These are phyloP conservation scores for Metopolophium dirhodum DNA, from an alignment of 1,140 invertebrate species.

Conservation along the genomic window DNA sequence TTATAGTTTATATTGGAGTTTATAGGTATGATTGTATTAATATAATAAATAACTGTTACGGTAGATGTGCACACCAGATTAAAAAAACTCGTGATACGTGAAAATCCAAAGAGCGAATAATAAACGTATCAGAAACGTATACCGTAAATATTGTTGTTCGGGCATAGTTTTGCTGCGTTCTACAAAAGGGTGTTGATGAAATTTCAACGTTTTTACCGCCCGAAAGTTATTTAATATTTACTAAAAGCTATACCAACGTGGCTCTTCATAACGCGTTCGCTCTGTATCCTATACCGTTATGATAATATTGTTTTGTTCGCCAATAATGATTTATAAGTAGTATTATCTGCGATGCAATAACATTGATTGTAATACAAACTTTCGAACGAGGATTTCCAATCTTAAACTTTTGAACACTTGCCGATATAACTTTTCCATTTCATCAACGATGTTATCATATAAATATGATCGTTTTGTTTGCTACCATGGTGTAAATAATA, in stretches of 20 bases:
- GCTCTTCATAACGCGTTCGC: neutral
- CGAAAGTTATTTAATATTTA: neutral
- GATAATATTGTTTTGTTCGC: slow-evolving; percentile 16
- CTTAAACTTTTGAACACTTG: neutral
- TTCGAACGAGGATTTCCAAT: neutral
- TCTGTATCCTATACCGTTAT: neutral
- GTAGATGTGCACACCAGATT: no score
- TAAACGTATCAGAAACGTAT: neutral
- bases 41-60: neutral
- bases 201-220: neutral
- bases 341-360: neutral
- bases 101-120: neutral
- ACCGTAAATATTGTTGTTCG: neutral
- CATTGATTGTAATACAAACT: neutral
- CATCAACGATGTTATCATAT: neutral
- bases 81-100: neutral
- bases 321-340: slow-evolving; percentile 11
- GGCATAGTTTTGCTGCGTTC: neutral
- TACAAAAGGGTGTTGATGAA: neutral
- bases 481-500: neutral
- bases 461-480: neutral
- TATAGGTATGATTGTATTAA: neutral
- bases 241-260: neutral
- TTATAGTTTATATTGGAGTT: neutral
- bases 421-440: neutral